Conservation (phyloP, 2,888 invertebrate species). For the Gerris lacustris region DNA sequence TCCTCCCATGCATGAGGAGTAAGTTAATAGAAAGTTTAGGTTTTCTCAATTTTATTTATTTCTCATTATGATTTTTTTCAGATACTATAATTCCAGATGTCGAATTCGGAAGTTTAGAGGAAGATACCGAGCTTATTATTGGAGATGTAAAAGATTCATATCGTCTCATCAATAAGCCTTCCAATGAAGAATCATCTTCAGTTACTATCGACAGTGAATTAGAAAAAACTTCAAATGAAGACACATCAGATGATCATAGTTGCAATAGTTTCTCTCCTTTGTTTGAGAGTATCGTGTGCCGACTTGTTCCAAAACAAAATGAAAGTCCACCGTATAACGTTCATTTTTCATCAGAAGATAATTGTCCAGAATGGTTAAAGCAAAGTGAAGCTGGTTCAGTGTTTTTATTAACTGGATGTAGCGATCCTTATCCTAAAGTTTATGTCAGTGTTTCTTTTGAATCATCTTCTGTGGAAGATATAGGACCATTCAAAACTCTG, state of each 20-base stretch:
- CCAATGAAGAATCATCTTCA: not conserved
- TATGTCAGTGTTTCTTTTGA: not conserved
- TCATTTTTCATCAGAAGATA: not conserved
- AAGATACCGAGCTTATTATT: constrained; percentile 26
- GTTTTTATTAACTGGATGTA: not conserved
- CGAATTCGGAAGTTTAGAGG: constrained; percentile 23
- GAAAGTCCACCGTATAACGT: not conserved
- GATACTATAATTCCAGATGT: constrained; percentile 21
- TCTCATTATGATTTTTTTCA: constrained; percentile 10
- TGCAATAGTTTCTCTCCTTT: not conserved
- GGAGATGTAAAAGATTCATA: constrained; percentile 8
- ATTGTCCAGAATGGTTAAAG: not conserved
- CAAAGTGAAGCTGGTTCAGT: not conserved
- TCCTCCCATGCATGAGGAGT: too few relatives aligned
- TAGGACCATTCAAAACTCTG: not conserved
- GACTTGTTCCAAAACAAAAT: not conserved
- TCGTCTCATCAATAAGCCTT: not conserved
- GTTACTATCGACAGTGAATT: not conserved
- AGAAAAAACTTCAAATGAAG: not conserved
- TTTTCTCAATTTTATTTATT: too few relatives aligned
- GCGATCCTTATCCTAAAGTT: not conserved
- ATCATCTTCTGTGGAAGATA: not conserved
- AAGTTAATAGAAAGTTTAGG: too few relatives aligned
- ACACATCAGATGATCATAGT: not conserved
- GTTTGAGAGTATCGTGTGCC: not conserved